These are phyloP conservation scores for Coilia nasus DNA, from an alignment of 2,797 vertebrate genomes.

Conservation along the genomic window DNA sequence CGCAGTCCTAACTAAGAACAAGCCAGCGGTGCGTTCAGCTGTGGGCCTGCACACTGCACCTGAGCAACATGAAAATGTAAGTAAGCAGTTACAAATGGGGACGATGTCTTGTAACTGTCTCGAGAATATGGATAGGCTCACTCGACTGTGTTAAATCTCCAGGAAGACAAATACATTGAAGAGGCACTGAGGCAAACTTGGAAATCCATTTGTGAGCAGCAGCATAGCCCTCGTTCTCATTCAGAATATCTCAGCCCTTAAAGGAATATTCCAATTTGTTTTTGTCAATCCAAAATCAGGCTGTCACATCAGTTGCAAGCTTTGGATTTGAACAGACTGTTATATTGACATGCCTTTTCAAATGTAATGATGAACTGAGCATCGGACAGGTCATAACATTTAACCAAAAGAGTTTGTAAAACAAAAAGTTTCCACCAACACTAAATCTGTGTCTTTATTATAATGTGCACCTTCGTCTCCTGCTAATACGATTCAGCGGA, in stretches of 20 bases:
- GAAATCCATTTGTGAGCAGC: constrained; percentile 77
- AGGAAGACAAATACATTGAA: constrained; percentile 77
- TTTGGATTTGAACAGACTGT: neutral
- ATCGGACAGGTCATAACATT: neutral
- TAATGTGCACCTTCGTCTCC: neutral
- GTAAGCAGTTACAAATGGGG: constrained; percentile 70
- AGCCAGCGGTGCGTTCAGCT: constrained; percentile 63
- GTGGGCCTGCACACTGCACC: constrained; percentile 76
- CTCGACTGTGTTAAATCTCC: constrained; percentile 77
- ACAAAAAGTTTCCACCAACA: neutral
- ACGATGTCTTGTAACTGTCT: constrained; percentile 69
- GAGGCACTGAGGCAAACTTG: constrained; percentile 64
- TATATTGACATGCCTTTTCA: neutral
- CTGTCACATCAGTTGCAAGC: neutral
- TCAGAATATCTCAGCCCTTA: constrained; percentile 37
- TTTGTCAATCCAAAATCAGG: neutral
- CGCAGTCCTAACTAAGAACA: constrained; percentile 35
- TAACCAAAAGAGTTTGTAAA: neutral
- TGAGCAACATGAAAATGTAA: constrained; percentile 74
- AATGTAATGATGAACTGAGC: neutral
- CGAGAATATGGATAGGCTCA: constrained; percentile 78
- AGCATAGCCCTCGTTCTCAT: constrained; percentile 53
- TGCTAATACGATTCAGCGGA: neutral
- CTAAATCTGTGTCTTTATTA: neutral
- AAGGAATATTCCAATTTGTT: neutral